Base-by-base conservation (phyloP, 2,113 vertebrate genomes). In the Scatophagus argus region DNA sequence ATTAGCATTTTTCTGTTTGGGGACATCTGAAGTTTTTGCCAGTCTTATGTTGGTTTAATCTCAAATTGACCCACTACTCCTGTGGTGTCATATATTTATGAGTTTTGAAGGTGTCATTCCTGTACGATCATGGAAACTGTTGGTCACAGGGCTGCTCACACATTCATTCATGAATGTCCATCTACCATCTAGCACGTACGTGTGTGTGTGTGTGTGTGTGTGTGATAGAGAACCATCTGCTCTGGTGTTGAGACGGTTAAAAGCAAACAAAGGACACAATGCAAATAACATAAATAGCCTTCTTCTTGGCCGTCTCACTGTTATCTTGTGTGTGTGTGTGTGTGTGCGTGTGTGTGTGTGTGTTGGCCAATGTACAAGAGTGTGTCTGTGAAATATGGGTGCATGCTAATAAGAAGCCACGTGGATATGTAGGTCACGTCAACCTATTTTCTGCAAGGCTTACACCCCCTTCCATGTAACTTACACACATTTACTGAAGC, bases 391-490 rank as follows among this genome's bases (percentile, higher is more conserved):
- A 90, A 88, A 88, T 86, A 90, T 85, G 80, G 49, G 58, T 84
- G 81, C 89, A 92, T 92, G 93, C 90, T 93, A 94, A 94, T 94
- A 84, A 92, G 87, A 74, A 84, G 88, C 77, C 88, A 91, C 85
- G 74, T 90, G 91, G 88, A 94, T 93, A 94, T 94, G 89, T 94
- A 94, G 94, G 94, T 94, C 94, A 93, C 64, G 72, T 93, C 92
- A 93, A 82, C 85, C 90, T 87, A 92, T 90, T 93, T 91, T 93
- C 88, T 86, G 86, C 80, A 65, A 83, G 75, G 81, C 84, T 89
- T 77, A 85, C 81, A 82, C 81, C 81, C 68, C 69, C 74, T 74
- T 84, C 76, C 59, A 74, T 81, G 77, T 68, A 73, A 74, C 47
- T 63, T 29, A 68, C 66, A 76, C 74, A 82, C 63, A 72, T 49